Conservation (phyloP, 2,113 vertebrate genomes). For the Hippocampus abdominalis region DNA sequence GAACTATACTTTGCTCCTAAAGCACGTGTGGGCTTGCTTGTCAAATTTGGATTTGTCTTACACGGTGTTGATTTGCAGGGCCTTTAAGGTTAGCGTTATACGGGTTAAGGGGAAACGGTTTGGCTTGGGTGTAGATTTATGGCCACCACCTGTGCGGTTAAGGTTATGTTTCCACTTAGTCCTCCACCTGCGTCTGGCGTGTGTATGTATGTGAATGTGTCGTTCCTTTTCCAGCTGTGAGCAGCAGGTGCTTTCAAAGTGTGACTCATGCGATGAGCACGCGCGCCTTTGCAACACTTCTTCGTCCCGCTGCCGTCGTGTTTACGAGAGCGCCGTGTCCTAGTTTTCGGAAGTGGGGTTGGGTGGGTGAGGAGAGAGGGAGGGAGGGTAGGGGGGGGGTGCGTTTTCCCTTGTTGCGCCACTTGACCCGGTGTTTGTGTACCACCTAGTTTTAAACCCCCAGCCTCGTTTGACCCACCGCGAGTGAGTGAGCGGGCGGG, state of each 20-base stretch:
- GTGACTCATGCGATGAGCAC: background rate
- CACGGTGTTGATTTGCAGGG: too few relatives aligned
- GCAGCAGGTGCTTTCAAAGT: slow-evolving; percentile 1
- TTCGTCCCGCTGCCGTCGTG: background rate
- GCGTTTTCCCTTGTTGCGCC: background rate
- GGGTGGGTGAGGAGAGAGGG: too few relatives aligned
- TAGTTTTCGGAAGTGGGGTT: background rate
- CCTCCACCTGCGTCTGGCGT: background rate
- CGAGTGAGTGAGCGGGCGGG: too few relatives aligned
- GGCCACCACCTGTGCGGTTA: background rate
- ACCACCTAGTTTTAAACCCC: background rate
- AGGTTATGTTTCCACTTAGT: background rate
- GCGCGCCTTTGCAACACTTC: background rate
- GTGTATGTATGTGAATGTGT: background rate
- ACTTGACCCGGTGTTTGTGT: background rate
- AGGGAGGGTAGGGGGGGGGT: background rate
- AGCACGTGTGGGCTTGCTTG: too few relatives aligned
- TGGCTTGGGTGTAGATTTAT: too few relatives aligned
- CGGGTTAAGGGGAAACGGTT: too few relatives aligned
- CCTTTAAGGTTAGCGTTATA: too few relatives aligned
- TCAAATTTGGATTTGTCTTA: too few relatives aligned
- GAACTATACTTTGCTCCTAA: too few relatives aligned
- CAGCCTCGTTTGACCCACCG: background rate
- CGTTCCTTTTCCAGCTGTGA: background rate
- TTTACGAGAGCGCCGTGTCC: background rate